Conservation (phyloP, 2,113 vertebrate genomes). For the Pundamilia nyererei region DNA sequence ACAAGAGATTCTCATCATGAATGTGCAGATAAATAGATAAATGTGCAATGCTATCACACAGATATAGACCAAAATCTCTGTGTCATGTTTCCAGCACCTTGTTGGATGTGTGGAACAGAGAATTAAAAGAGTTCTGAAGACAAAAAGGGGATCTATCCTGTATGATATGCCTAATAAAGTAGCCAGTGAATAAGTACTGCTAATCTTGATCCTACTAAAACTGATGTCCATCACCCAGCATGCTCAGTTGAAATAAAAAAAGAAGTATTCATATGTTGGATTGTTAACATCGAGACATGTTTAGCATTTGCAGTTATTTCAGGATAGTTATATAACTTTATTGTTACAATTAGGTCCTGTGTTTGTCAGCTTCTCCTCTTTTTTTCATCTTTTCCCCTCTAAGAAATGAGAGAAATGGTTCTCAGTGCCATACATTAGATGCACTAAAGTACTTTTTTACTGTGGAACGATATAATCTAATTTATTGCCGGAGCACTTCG, state of each 20-base stretch:
- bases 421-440: background rate
- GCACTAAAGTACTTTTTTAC: background rate
- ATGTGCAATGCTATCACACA: accelerated
- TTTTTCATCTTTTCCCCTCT: background rate
- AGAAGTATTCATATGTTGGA: background rate
- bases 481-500: background rate
- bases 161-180: background rate
- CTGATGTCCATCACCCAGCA: background rate
- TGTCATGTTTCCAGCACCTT: background rate
- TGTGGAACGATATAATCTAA: background rate
- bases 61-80: background rate
- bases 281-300: background rate
- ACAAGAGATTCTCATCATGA: background rate
- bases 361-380: background rate
- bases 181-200: background rate
- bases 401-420: background rate
- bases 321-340: background rate
- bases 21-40: background rate
- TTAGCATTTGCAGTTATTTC: background rate
- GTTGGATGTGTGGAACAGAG: background rate
- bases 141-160: background rate
- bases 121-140: background rate
- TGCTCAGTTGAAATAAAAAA: background rate
- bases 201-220: background rate
- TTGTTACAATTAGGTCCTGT: background rate